Conservation (phyloP, 2,113 vertebrate species). For the Varanus komodoensis region DNA sequence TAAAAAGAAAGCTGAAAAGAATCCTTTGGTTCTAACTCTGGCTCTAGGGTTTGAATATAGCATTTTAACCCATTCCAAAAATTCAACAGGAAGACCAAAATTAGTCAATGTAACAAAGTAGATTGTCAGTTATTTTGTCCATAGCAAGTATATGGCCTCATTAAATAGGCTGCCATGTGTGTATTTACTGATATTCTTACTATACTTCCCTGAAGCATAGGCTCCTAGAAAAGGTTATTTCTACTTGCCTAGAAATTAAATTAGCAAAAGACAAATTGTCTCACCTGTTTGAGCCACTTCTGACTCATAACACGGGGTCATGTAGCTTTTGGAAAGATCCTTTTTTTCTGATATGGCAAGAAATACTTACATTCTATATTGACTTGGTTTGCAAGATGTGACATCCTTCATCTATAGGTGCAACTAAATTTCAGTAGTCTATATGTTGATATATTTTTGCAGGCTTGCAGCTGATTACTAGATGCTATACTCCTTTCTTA, state of each 20-base stretch:
- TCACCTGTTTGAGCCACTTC: constrained; percentile 71
- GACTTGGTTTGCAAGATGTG: neutral
- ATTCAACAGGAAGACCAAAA: no score
- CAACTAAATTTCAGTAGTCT: constrained; percentile 56
- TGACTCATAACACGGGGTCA: constrained; percentile 35
- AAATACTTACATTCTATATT: neutral
- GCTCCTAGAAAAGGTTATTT: constrained; percentile 40
- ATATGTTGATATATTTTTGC: constrained; percentile 56
- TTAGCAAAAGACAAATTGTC: constrained; percentile 53
- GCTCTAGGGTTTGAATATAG: no score
- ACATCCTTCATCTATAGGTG: constrained; percentile 25
- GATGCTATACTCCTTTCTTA: constrained; percentile 38
- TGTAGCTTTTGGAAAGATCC: constrained; percentile 62
- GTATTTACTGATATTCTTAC: neutral
- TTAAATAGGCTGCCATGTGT: neutral
- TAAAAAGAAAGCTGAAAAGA: no score
- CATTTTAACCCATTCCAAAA: no score
- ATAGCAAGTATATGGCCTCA: neutral
- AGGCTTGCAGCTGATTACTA: constrained; percentile 33
- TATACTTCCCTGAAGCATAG: constrained; percentile 22
- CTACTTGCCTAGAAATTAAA: constrained; percentile 58
- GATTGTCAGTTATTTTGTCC: constrained; percentile 46
- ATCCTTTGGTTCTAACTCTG: no score
- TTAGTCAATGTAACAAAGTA: no score
- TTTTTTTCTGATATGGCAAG: constrained; percentile 48